These are phyloP conservation scores for Tribolium castaneum DNA, from an alignment of 1,140 invertebrate species.

Conservation along the genomic window DNA sequence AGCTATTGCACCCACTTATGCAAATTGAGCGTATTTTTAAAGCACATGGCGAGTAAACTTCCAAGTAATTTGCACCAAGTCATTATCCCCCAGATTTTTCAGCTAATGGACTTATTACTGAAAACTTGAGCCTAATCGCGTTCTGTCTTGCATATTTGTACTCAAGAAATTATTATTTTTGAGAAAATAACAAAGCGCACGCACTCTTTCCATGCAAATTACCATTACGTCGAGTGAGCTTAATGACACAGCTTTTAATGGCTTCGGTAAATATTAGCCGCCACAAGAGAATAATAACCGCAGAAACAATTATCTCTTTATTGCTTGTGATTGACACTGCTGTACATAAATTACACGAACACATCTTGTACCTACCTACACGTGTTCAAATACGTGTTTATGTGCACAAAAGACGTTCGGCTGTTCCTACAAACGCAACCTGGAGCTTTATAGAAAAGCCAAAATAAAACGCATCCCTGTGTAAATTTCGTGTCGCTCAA, in stretches of 20 bases:
- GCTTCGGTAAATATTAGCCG: conserved; percentile 2
- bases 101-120: not conserved
- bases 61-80: not conserved
- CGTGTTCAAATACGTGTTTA: conserved; percentile 16
- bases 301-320: conserved; percentile 14
- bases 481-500: conserved; percentile 10
- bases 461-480: conserved; percentile 24
- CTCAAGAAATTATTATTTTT: not conserved
- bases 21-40: not conserved
- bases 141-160: not conserved
- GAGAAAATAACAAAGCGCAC: conserved; percentile 1
- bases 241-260: conserved; percentile 17
- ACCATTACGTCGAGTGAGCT: not conserved
- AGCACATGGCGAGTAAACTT: not conserved
- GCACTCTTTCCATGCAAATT: conserved; percentile 11
- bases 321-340: not conserved
- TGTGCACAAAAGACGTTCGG: conserved; percentile 11
- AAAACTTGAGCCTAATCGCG: not conserved
- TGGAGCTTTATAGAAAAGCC: conserved; percentile 6
- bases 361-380: conserved; percentile 3
- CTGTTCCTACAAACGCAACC: not conserved
- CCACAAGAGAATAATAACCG: not conserved
- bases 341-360: conserved; percentile 4
- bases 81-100: not conserved
- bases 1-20: not conserved